phyloP scores from a whole-genome alignment of 2,888 invertebrate genomes.

The Xanthia icteritia region DNA sequence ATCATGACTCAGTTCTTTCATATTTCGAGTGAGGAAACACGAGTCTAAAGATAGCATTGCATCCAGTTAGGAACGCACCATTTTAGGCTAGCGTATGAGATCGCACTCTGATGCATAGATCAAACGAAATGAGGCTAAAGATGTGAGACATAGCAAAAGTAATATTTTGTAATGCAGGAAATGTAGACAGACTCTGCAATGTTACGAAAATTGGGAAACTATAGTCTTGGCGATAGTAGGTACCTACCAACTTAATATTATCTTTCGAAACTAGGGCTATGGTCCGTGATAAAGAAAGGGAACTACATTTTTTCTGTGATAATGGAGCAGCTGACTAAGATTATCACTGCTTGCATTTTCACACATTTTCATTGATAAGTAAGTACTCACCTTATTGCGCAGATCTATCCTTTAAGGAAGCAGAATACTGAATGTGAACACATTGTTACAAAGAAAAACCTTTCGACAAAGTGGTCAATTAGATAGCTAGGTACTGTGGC shows the following conservation, averaged over 20 bases:
- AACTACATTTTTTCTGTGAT: not conserved
- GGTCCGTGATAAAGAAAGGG: not conserved
- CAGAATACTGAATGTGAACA: not conserved
- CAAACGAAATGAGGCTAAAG: slow-evolving; percentile 18
- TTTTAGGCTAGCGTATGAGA: slow-evolving; percentile 22
- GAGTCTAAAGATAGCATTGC: slow-evolving; percentile 20
- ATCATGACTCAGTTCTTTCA: not conserved
- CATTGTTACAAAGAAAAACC: not conserved
- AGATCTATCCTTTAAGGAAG: not conserved
- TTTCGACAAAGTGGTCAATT: not conserved
- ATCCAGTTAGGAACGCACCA: slow-evolving; percentile 14
- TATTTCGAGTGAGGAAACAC: not conserved
- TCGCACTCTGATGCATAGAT: slow-evolving; percentile 29
- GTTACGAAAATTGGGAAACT: slow-evolving; percentile 11
- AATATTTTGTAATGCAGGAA: slow-evolving; percentile 31
- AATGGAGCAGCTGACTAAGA: not conserved
- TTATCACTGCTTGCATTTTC: not conserved
- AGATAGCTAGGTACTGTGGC: too few species aligned
- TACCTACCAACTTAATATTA: not conserved
- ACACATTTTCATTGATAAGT: not conserved
- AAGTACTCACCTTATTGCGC: not conserved
- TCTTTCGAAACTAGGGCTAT: not conserved
- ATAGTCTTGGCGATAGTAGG: not conserved
- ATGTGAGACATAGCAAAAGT: not conserved
- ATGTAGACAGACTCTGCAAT: not conserved